phyloP scores from a whole-genome alignment of 2,888 invertebrate genomes.

The Acleris cristana region DNA sequence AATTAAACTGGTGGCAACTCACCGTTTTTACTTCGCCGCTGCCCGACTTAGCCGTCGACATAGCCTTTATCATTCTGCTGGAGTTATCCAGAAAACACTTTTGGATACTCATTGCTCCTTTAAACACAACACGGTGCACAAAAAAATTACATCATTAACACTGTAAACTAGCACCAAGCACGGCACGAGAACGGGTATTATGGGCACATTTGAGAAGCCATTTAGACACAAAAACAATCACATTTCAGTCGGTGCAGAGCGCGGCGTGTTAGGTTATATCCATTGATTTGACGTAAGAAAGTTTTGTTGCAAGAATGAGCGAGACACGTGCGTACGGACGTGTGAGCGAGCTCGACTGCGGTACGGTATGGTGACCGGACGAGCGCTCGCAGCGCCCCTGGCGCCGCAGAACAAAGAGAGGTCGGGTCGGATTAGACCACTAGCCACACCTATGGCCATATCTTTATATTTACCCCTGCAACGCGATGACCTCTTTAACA shows the following conservation, averaged over 20 bases:
- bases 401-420: conserved; percentile 41
- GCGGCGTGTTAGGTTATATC: conserved; percentile 80
- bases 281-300: conserved; percentile 83
- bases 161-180: conserved; percentile 62
- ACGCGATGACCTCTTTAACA: conserved; percentile 28
- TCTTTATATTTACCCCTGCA: conserved; percentile 37
- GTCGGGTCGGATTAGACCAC: conserved; percentile 34
- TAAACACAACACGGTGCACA: conserved; percentile 61
- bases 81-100: conserved; percentile 82
- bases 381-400: conserved; percentile 38
- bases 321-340: conserved; percentile 51
- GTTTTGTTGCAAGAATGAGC: conserved; percentile 60
- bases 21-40: conserved; percentile 77
- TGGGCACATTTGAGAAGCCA: conserved; percentile 55
- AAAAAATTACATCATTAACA: conserved; percentile 72
- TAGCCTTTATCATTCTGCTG: conserved; percentile 81
- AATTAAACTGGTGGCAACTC: conserved; percentile 42
- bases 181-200: conserved; percentile 52
- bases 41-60: conserved; percentile 76
- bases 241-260: conserved; percentile 64
- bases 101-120: conserved; percentile 79
- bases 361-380: conserved; percentile 38
- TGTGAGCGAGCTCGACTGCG: conserved; percentile 62
- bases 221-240: conserved; percentile 59
- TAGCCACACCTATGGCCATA: conserved; percentile 42